Percentiles rank a stretch among this genome's conserved stretches.
Evolutionary conservation across 2,113 vertebrate genomes (phyloP).

Genomic region (Psittacula cyanocephala): DNA sequence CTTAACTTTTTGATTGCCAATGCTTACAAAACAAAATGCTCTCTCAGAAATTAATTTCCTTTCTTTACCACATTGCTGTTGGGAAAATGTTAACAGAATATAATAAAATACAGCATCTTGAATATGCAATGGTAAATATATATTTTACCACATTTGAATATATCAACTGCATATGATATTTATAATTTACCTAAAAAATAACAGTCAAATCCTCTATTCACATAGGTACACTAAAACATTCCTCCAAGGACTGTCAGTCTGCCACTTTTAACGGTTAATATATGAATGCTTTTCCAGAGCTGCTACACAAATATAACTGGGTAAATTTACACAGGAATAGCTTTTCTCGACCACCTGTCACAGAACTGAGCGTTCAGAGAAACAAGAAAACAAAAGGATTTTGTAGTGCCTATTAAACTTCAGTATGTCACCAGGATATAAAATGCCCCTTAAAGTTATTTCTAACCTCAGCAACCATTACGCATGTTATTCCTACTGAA

Average conservation of each 20-base stretch:
- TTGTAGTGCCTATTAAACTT: neutral
- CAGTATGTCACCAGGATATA: neutral
- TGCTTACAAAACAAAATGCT: neutral
- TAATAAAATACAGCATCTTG: neutral
- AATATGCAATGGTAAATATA: neutral
- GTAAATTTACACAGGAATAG: conserved; percentile 16
- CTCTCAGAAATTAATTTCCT: neutral
- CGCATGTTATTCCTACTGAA: neutral
- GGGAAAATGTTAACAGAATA: neutral
- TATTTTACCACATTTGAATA: neutral
- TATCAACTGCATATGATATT: neutral
- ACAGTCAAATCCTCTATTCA: neutral
- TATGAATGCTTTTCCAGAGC: neutral
- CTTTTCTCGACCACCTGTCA: neutral
- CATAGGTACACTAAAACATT: neutral
- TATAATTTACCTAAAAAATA: neutral
- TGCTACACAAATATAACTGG: conserved; percentile 20
- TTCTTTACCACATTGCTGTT: neutral
- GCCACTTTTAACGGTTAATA: neutral
- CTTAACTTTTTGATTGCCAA: neutral
- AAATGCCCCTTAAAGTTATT: neutral
- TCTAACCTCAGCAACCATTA: neutral
- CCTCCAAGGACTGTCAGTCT: neutral
- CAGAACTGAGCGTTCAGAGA: neutral
- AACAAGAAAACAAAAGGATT: conserved; percentile 22